Percentiles rank a stretch among this genome's conserved stretches.
Evolutionary conservation across 2,113 vertebrate species (phyloP).

Genomic region (Mellivora capensis): DNA sequence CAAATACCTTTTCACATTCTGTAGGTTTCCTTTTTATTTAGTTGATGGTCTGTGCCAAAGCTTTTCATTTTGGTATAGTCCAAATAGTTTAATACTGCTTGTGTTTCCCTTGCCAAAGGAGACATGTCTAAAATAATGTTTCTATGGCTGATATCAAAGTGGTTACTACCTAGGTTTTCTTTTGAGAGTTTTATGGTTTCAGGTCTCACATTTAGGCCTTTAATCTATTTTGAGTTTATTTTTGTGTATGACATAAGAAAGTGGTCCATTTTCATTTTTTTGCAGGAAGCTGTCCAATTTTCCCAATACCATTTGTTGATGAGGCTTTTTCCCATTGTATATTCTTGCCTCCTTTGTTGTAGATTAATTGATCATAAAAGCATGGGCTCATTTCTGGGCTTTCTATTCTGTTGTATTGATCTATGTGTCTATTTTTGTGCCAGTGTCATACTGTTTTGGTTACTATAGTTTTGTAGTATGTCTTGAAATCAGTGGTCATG

Average conservation of each 20-base stretch:
- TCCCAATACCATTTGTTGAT: background rate
- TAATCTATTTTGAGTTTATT: background rate
- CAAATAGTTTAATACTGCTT: background rate
- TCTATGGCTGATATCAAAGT: background rate
- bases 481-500: background rate
- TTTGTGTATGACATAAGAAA: background rate
- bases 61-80: background rate
- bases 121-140: background rate
- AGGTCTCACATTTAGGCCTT: background rate
- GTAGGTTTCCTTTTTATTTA: background rate
- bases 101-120: background rate
- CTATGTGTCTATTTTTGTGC: background rate
- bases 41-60: background rate
- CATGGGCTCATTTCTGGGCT: background rate
- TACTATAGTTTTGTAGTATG: background rate
- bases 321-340: background rate
- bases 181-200: background rate
- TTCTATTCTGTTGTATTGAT: background rate
- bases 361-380: background rate
- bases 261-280: background rate
- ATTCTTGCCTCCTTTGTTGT: background rate
- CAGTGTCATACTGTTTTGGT: background rate
- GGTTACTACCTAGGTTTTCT: background rate
- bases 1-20: background rate
- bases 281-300: background rate